These are phyloP conservation scores for Boulengeromyrus knoepffleri DNA, from an alignment of 2,113 vertebrate species.

Conservation along the genomic window DNA sequence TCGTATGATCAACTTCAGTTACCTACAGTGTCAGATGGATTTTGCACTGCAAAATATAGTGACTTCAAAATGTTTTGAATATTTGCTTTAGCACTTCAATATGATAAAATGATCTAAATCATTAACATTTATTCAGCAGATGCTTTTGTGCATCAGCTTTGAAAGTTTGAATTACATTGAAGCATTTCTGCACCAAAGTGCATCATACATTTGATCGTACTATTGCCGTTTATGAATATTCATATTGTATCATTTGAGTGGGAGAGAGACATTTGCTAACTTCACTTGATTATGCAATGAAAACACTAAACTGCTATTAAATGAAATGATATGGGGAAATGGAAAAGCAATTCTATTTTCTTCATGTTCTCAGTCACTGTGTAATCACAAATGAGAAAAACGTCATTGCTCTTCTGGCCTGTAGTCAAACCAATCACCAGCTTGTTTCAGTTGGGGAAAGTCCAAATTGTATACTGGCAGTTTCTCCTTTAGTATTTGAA, in stretches of 20 bases:
- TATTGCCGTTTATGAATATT: neutral
- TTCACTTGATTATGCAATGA: neutral
- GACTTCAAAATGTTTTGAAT: neutral
- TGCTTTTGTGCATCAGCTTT: neutral
- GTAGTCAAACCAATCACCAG: neutral
- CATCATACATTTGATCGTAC: neutral
- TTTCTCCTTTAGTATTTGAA: neutral
- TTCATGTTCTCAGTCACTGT: neutral
- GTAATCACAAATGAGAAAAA: neutral
- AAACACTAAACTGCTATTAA: neutral
- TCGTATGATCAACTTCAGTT: neutral
- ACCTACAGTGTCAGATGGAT: neutral
- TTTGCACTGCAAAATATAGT: neutral
- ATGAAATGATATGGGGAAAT: neutral
- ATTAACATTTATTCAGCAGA: neutral
- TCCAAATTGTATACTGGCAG: neutral
- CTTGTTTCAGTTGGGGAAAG: neutral
- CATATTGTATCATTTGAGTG: neutral
- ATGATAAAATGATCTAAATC: neutral
- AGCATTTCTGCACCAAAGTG: neutral
- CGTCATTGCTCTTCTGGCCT: neutral
- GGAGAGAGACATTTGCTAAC: neutral
- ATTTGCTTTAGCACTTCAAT: neutral
- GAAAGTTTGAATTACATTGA: neutral
- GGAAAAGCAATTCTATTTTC: neutral